Evolutionary conservation across 1,140 invertebrate species (phyloP), one percentile per base, ranked within the genome.

Genomic region (Drosophila azteca): DNA sequence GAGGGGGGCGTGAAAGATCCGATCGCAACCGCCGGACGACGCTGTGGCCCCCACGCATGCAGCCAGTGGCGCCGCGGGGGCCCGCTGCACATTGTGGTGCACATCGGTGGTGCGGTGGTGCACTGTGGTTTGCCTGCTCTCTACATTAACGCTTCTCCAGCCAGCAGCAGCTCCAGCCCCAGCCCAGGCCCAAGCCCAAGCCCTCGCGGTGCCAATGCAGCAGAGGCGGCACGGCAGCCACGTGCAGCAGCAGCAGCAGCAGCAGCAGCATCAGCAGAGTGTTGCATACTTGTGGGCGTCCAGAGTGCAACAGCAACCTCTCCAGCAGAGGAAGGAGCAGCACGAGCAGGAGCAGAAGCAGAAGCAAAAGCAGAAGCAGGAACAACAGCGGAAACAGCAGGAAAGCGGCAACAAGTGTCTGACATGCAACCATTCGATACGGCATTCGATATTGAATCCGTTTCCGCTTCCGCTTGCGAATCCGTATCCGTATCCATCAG

Each of bases 41-140:
- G 89, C 83, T 90, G 90, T 91, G 90, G 90, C 90, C 90, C 90
- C 90, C 90, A 91, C 74, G 90, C 78, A 88, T 82, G 84, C 88
- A 88, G 85, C 75, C 75, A 82, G 81, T 79, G 90, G 90, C 90
- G 90, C 90, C 90, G 90, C 90, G 90, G 90, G 90, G 90, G 90
- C 90, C 90, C 77, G 84, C 79, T 89, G 81, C 76, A 82, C 87
- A 76, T 67, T 72, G 74, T 59, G 68, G 61, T 62, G 69, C 74
- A 71, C 79, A 76, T 77, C 74, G 70, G 46, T 84, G 31, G 77
- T 75, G 77, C 69, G 67, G 50, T 53, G 75, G 70, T 68, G 77
- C 76, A 75, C 66, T 80, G 54, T 64, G 82, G 44, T 71, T 85
- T 45, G 54, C 54, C 66, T 69, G 24, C 24, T 63, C 1, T 63